These are phyloP conservation scores for Burhinus oedicnemus DNA, from an alignment of 2,113 vertebrate genomes.

Conservation along the genomic window DNA sequence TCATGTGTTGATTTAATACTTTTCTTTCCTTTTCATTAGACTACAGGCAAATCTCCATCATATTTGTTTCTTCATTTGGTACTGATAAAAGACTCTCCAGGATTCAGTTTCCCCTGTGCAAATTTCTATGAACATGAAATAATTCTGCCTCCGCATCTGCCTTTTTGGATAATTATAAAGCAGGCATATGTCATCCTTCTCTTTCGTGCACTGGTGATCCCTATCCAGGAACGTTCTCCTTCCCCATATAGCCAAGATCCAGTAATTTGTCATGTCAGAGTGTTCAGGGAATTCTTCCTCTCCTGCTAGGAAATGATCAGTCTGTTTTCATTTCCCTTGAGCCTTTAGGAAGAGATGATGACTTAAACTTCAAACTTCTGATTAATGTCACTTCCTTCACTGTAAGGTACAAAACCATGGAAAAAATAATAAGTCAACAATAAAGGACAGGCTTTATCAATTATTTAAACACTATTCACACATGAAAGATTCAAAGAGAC, in stretches of 20 bases:
- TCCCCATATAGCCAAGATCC: background rate
- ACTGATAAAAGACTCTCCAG: background rate
- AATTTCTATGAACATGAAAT: background rate
- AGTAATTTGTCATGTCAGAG: background rate
- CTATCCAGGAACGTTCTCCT: background rate
- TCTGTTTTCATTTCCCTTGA: conserved; percentile 31
- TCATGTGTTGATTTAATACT: background rate
- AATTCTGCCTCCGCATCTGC: background rate
- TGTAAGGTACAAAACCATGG: background rate
- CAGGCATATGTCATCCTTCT: background rate
- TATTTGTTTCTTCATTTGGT: background rate
- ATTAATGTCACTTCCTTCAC: conserved; percentile 4
- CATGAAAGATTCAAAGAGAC: conserved; percentile 5
- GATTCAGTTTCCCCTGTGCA: background rate
- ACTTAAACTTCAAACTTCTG: conserved; percentile 34
- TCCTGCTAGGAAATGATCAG: conserved; percentile 12
- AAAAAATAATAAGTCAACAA: background rate
- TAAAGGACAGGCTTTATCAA: background rate
- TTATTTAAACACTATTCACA: background rate
- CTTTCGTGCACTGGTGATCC: background rate
- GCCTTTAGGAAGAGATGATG: background rate
- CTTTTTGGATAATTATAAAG: background rate
- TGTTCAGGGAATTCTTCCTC: background rate
- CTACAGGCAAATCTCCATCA: background rate
- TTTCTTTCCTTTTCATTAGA: background rate